Conservation (phyloP, 2,888 invertebrate genomes). For the Lepidochrysops patricia region DNA sequence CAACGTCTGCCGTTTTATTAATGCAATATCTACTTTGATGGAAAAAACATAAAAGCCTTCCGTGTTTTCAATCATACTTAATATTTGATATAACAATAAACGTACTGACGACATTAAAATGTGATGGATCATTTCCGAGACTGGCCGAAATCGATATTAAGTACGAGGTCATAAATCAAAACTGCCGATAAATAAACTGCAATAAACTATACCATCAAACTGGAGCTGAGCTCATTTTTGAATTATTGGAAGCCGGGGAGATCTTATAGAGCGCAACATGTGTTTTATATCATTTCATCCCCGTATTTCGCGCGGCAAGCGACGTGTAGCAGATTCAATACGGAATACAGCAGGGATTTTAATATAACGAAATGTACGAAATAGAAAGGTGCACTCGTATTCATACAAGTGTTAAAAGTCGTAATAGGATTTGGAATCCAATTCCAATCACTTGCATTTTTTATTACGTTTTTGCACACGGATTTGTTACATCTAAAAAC, state of each 20-base stretch:
- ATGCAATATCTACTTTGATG: background rate
- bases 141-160: conserved; percentile 25
- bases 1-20: background rate
- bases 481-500: conserved; percentile 21
- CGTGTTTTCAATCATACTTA: conserved; percentile 11
- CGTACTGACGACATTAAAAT: conserved; percentile 8
- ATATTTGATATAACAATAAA: conserved; percentile 12
- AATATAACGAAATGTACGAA: conserved; percentile 57
- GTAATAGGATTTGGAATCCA: conserved; percentile 64
- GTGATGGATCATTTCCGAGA: conserved; percentile 12
- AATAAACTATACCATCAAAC: conserved; percentile 48
- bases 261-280: conserved; percentile 58
- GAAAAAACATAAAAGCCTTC: background rate
- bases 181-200: conserved; percentile 41
- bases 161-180: conserved; percentile 40
- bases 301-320: conserved; percentile 52
- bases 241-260: conserved; percentile 50
- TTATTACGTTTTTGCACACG: conserved; percentile 25
- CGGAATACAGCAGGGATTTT: conserved; percentile 50
- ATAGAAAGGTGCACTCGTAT: conserved; percentile 44
- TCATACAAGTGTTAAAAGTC: conserved; percentile 64
- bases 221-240: conserved; percentile 54
- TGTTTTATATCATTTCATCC: conserved; percentile 59
- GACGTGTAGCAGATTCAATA: conserved; percentile 56
- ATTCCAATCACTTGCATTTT: conserved; percentile 42